Conservation (phyloP, 2,113 vertebrate species). For the Pyxicephalus adspersus region DNA sequence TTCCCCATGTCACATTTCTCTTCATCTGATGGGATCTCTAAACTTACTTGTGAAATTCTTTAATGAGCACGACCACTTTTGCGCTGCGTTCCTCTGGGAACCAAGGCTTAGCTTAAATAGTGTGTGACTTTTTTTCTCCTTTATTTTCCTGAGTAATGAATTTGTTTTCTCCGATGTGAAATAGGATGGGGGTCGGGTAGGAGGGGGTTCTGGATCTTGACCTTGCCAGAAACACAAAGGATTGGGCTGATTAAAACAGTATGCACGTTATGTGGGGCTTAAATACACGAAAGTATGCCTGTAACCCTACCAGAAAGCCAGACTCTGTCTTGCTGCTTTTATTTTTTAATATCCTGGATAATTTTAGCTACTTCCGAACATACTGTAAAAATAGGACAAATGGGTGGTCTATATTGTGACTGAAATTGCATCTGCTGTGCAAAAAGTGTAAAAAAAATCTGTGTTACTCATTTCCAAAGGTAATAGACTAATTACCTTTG, state of each 20-base stretch:
- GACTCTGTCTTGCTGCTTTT: conserved; percentile 27
- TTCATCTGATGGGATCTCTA: conserved; percentile 17
- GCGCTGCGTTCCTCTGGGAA: conserved; percentile 19
- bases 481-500: neutral
- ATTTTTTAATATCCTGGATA: conserved; percentile 50
- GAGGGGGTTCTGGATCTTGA: conserved; percentile 4
- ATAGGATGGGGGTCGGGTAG: neutral
- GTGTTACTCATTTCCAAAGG: neutral
- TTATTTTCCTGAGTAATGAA: conserved; percentile 32
- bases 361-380: conserved; percentile 47
- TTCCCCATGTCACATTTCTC: neutral
- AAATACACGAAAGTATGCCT: conserved; percentile 2
- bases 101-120: neutral
- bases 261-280: conserved; percentile 37
- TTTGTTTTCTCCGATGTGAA: conserved; percentile 41
- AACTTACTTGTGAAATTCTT: conserved; percentile 10
- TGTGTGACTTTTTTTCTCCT: conserved; percentile 1
- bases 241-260: conserved; percentile 39
- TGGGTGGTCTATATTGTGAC: conserved; percentile 27
- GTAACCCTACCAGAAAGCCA: conserved; percentile 43
- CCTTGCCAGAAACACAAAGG: conserved; percentile 24
- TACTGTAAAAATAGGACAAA: conserved; percentile 47
- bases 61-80: conserved; percentile 18
- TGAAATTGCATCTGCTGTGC: conserved; percentile 10
- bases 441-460: conserved; percentile 15